phyloP scores from a whole-genome alignment of 2,888 invertebrate genomes.

The Serrognathus titanus region DNA sequence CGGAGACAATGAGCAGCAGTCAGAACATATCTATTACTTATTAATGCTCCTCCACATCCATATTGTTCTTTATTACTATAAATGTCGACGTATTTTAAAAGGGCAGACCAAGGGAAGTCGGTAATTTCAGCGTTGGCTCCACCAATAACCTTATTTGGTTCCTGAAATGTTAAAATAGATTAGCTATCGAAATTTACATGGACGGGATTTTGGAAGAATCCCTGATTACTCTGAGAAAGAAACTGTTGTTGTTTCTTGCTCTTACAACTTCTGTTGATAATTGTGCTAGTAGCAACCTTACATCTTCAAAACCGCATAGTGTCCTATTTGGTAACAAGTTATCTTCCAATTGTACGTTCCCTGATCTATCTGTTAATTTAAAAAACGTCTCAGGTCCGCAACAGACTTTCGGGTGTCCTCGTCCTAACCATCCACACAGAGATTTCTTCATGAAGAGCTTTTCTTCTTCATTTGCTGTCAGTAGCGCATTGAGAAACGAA shows the following conservation, averaged over 20 bases:
- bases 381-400: not conserved
- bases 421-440: constrained; percentile 48
- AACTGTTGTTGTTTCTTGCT: no score
- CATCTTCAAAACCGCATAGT: no score
- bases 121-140: constrained; percentile 48
- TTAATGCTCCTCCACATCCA: constrained; percentile 54
- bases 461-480: constrained; percentile 13
- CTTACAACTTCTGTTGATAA: no score
- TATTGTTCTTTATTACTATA: constrained; percentile 18
- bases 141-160: constrained; percentile 33
- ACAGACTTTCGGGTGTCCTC: constrained; percentile 1
- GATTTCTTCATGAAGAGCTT: constrained; percentile 50
- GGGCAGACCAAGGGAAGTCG: constrained; percentile 63
- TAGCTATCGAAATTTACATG: no score
- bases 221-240: no score
- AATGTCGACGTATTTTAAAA: constrained; percentile 51
- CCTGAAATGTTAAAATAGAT: not conserved
- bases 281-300: no score
- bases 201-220: no score
- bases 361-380: no score
- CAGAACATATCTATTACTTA: constrained; percentile 53
- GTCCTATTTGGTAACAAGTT: no score
- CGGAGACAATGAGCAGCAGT: constrained; percentile 56
- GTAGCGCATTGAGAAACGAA: no score
- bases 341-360: no score